Conservation (phyloP, 2,113 vertebrate genomes). For the Eira barbara region DNA sequence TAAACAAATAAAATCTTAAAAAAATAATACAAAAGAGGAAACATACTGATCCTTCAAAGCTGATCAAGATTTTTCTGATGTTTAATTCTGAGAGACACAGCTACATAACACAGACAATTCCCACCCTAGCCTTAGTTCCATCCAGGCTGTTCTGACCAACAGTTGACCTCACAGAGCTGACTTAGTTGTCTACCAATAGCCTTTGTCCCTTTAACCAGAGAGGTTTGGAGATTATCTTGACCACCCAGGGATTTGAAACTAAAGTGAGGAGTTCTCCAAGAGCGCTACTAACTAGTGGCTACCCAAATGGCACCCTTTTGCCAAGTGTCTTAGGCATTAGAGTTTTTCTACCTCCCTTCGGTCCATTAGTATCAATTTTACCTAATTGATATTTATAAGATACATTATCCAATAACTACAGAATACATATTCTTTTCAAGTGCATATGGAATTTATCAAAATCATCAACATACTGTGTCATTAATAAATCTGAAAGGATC, state of each 20-base stretch:
- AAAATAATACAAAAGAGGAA: neutral
- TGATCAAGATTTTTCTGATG: neutral
- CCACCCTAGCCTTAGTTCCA: neutral
- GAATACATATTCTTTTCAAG: neutral
- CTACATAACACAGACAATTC: neutral
- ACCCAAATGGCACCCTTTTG: neutral
- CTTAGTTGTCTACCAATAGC: neutral
- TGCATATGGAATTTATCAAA: neutral
- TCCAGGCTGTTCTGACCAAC: neutral
- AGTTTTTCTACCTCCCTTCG: neutral
- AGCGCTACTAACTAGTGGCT: neutral
- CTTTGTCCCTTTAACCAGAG: neutral
- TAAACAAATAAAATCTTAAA: neutral
- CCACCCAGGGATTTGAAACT: neutral
- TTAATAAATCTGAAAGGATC: neutral
- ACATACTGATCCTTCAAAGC: neutral
- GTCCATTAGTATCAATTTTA: neutral
- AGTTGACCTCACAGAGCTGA: neutral
- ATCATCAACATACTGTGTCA: neutral
- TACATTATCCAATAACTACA: neutral
- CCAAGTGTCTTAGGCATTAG: neutral
- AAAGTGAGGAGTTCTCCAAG: neutral
- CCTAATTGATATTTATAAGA: neutral
- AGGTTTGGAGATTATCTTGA: neutral
- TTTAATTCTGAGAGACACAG: neutral